A percentile compares a stretch with the other conserved stretches of the same genome.
Conservation (phyloP, 1,140 invertebrate genomes). For the Colletes latitarsis region DNA sequence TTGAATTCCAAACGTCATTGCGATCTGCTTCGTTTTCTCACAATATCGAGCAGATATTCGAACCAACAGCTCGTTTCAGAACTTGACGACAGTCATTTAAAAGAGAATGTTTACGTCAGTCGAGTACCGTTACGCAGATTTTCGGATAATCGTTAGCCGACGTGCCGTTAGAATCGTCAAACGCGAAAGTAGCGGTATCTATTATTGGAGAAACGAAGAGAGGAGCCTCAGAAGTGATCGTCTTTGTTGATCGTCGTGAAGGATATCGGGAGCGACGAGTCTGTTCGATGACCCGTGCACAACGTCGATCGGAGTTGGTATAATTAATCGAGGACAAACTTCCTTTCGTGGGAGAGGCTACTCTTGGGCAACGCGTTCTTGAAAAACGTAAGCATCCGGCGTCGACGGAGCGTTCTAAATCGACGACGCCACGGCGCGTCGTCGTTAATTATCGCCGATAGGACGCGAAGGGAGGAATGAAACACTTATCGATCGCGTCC, state of each 20-base stretch:
- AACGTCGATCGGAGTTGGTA: constrained; percentile 5
- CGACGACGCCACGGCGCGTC: constrained; percentile 26
- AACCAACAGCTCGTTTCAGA: too few species aligned
- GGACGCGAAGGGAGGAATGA: constrained; percentile 31
- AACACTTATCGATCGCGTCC: constrained; percentile 55
- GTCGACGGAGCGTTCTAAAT: constrained; percentile 26
- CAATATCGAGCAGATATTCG: too few species aligned
- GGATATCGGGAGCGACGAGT: constrained; percentile 4
- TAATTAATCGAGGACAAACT: constrained; percentile 48
- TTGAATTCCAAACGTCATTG: too few species aligned
- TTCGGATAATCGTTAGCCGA: constrained; percentile 55
- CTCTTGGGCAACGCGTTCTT: constrained; percentile 18
- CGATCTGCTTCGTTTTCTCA: too few species aligned
- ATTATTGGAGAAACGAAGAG: neutral
- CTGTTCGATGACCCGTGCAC: neutral
- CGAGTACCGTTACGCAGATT: constrained; percentile 61
- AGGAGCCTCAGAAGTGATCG: neutral
- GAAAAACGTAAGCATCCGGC: constrained; percentile 14
- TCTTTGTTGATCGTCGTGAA: neutral
- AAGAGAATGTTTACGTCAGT: constrained; percentile 46
- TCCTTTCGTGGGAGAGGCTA: neutral
- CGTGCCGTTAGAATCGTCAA: constrained; percentile 58
- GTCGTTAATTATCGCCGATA: constrained; percentile 49
- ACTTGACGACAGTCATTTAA: neutral
- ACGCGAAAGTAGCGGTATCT: constrained; percentile 46